These are phyloP conservation scores for Ophioninae sp. DNA, from an alignment of 2,888 invertebrate species.

Conservation along the genomic window DNA sequence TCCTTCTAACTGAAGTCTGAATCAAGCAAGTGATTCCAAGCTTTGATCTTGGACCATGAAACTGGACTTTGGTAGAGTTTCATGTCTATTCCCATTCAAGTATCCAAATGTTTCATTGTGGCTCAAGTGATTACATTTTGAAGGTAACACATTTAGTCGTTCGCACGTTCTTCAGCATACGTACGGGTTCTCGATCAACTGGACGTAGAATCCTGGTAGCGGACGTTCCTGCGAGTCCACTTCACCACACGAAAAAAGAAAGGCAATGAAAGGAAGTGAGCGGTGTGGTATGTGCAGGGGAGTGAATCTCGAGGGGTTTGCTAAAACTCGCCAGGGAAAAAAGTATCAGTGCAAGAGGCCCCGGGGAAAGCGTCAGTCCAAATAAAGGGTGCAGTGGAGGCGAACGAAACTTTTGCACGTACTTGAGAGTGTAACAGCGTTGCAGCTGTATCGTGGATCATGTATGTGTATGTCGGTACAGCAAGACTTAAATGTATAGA, in stretches of 20 bases:
- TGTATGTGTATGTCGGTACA: neutral
- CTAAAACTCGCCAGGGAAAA: neutral
- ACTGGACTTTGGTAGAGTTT: neutral
- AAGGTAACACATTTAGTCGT: slow-evolving; percentile 14
- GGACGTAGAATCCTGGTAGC: slow-evolving; percentile 39
- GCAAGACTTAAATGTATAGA: slow-evolving; percentile 37
- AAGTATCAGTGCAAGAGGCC: slow-evolving; percentile 19
- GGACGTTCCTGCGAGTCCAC: slow-evolving; percentile 54
- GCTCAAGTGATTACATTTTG: slow-evolving; percentile 10
- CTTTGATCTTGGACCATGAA: neutral
- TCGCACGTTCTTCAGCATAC: slow-evolving; percentile 10
- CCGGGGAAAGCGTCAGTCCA: slow-evolving; percentile 40
- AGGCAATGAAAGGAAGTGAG: slow-evolving; percentile 47
- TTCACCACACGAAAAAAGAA: slow-evolving; percentile 59
- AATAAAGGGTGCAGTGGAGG: slow-evolving; percentile 44
- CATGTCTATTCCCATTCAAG: slow-evolving; percentile 5
- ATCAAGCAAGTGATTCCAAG: slow-evolving; percentile 8
- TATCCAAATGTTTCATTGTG: neutral
- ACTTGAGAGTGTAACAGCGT: slow-evolving; percentile 36
- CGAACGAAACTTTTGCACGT: slow-evolving; percentile 44
- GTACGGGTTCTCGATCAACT: slow-evolving; percentile 34
- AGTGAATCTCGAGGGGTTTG: neutral
- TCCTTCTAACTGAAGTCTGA: neutral
- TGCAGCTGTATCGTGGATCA: slow-evolving; percentile 33
- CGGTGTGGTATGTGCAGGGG: slow-evolving; percentile 19